Percentiles rank a stretch among this genome's conserved stretches.
These are phyloP conservation scores for Syrrhaptes paradoxus DNA, from an alignment of 2,113 vertebrate genomes.

Conservation along the genomic window DNA sequence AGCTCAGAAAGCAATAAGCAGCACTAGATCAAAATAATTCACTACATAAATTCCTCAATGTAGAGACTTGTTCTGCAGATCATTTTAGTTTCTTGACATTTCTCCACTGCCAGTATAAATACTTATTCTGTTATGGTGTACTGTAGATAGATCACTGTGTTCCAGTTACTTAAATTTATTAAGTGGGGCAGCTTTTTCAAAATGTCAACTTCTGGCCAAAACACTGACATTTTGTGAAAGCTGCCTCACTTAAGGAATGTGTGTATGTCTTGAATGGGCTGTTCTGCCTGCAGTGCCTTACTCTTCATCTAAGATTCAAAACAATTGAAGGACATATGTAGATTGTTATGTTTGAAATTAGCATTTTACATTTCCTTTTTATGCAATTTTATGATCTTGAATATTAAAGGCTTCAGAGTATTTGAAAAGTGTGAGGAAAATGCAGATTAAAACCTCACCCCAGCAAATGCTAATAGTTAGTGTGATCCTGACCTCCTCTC, in stretches of 20 bases:
- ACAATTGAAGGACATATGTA: not conserved
- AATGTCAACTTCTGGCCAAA: not conserved
- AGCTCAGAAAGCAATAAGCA: not conserved
- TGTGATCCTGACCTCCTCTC: not conserved
- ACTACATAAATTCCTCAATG: not conserved
- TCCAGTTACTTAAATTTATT: conserved; percentile 28
- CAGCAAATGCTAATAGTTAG: not conserved
- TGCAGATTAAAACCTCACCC: not conserved
- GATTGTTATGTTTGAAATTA: not conserved
- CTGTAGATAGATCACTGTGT: not conserved
- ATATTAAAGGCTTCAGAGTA: not conserved
- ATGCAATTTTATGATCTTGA: not conserved
- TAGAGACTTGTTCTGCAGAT: not conserved
- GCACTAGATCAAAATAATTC: not conserved
- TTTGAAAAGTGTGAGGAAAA: not conserved
- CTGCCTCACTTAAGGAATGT: not conserved
- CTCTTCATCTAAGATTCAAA: not conserved
- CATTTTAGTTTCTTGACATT: not conserved
- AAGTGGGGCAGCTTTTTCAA: not conserved
- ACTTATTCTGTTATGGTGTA: not conserved
- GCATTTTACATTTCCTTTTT: not conserved
- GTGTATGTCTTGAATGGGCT: not conserved
- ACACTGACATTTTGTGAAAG: not conserved
- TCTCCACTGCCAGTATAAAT: not conserved
- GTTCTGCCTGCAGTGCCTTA: not conserved